Conservation (phyloP, 2,888 invertebrate genomes). For the Trypoxylon attenuatum region DNA sequence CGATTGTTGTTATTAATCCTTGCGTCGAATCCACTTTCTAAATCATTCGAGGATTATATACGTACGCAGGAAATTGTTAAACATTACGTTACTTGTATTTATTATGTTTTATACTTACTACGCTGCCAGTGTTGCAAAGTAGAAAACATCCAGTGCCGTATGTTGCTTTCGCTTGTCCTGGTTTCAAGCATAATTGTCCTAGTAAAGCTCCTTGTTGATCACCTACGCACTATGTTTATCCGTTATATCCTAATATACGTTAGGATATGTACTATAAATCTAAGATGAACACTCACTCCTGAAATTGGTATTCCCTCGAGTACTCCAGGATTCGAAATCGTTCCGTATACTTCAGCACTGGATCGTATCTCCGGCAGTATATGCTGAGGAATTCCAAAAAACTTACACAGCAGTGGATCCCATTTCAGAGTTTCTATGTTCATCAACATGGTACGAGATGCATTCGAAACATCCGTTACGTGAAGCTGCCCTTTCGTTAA, state of each 20-base stretch:
- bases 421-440: conserved; percentile 91
- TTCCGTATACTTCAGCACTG: conserved; percentile 94
- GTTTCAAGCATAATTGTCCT: conserved; percentile 91
- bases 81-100: background rate
- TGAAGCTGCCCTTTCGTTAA: conserved; percentile 82
- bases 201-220: conserved; percentile 97
- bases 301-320: conserved; percentile 89
- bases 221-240: conserved; percentile 83
- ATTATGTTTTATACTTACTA: conserved; percentile 73
- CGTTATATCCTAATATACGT: background rate
- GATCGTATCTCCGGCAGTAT: conserved; percentile 93
- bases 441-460: conserved; percentile 97
- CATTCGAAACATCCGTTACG: conserved; percentile 97
- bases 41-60: conserved; percentile 37
- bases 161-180: conserved; percentile 95
- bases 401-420: conserved; percentile 91
- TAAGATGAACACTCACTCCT: conserved; percentile 80
- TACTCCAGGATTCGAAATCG: conserved; percentile 81
- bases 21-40: conserved; percentile 89
- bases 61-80: background rate
- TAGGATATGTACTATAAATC: background rate
- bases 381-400: conserved; percentile 89
- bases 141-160: conserved; percentile 97
- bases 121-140: conserved; percentile 91
- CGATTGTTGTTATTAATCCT: conserved; percentile 93